Evolutionary conservation across 1,140 invertebrate genomes (phyloP).

Genomic region (Ericerus pela): DNA sequence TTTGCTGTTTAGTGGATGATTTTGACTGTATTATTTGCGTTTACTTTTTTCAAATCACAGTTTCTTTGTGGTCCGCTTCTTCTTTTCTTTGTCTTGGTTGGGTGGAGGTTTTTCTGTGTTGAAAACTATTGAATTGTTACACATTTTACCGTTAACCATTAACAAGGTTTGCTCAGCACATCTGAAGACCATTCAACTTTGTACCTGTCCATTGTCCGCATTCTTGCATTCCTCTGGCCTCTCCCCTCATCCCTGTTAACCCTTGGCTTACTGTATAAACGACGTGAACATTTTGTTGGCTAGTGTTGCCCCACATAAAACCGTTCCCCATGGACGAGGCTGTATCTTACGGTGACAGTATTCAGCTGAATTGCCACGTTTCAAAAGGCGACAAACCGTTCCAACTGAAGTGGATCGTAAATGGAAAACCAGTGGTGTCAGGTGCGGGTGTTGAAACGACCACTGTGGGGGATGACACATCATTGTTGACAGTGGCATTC

Average conservation of each 20-base stretch:
- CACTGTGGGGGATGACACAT: constrained; percentile 16
- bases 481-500: constrained; percentile 31
- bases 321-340: constrained; percentile 32
- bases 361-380: constrained; percentile 51
- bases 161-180: too few species aligned
- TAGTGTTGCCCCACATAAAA: constrained; percentile 27
- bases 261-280: too few species aligned
- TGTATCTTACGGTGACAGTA: constrained; percentile 51
- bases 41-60: neutral
- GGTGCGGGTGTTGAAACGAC: constrained; percentile 13
- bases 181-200: too few species aligned
- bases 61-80: neutral
- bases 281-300: constrained; percentile 16
- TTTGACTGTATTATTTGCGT: too few species aligned
- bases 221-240: too few species aligned
- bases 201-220: too few species aligned
- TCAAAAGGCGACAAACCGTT: constrained; percentile 57
- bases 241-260: too few species aligned
- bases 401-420: constrained; percentile 49
- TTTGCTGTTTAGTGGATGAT: too few species aligned
- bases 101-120: neutral
- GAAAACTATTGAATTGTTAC: too few species aligned
- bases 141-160: too few species aligned
- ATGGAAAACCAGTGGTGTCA: constrained; percentile 29
- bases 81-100: too few species aligned